phyloP scores from a whole-genome alignment of 2,797 vertebrate species.

The Oreonectes daqikongensis region DNA sequence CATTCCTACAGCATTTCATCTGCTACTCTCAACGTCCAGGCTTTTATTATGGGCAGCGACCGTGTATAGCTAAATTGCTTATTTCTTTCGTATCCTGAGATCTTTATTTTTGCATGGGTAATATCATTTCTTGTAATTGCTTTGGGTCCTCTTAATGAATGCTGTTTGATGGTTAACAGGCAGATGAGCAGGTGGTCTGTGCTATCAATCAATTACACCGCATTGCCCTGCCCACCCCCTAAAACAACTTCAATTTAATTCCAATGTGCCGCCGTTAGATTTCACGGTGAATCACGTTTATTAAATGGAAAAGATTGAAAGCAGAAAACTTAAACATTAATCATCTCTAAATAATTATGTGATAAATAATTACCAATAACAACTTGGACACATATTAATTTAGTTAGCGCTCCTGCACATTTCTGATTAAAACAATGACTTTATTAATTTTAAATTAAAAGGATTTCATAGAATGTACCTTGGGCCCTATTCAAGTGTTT shows the following conservation, averaged over 20 bases:
- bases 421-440: conserved; percentile 28
- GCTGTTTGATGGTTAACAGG: conserved; percentile 30
- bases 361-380: conserved; percentile 61
- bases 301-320: conserved; percentile 58
- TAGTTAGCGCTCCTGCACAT: conserved; percentile 55
- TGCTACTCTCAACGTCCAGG: conserved; percentile 17
- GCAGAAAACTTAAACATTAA: too few species aligned
- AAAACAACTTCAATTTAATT: conserved; percentile 56
- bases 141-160: conserved; percentile 27
- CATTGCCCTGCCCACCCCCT: conserved; percentile 42
- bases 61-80: conserved; percentile 20
- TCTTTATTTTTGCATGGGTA: conserved; percentile 33
- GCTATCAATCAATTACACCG: conserved; percentile 50
- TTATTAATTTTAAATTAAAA: conserved; percentile 63
- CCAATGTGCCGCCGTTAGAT: conserved; percentile 45
- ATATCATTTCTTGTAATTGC: conserved; percentile 49
- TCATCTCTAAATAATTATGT: conserved; percentile 62
- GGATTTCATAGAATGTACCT: conserved; percentile 51
- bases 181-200: conserved; percentile 45
- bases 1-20: conserved; percentile 12
- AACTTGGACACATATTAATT: conserved; percentile 53
- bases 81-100: conserved; percentile 17
- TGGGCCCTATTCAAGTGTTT: conserved; percentile 31
- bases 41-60: conserved; percentile 41
- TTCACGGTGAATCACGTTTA: conserved; percentile 54